These are phyloP conservation scores for Sclerodermus sp. DNA, from an alignment of 2,888 invertebrate genomes.

Conservation along the genomic window DNA sequence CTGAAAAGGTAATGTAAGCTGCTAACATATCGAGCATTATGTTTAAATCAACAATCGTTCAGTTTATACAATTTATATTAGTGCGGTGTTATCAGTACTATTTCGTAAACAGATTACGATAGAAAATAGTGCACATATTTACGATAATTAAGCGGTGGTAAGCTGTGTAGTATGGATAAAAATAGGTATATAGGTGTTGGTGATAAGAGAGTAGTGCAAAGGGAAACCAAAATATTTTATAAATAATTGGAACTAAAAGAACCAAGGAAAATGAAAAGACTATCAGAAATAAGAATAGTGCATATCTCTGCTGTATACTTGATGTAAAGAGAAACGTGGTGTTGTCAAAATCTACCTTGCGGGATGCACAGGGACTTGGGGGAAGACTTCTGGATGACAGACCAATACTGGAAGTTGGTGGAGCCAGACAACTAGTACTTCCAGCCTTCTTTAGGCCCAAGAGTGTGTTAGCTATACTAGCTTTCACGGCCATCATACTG, in stretches of 20 bases:
- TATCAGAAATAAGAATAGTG: neutral
- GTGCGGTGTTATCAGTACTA: too few relatives aligned
- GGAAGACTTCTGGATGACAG: constrained; percentile 56
- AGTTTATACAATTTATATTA: too few relatives aligned
- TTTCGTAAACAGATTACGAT: too few relatives aligned
- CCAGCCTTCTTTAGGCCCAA: constrained; percentile 70
- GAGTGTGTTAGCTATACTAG: constrained; percentile 57
- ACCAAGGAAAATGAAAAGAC: constrained; percentile 4
- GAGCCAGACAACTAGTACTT: constrained; percentile 70
- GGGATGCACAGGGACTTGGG: constrained; percentile 58
- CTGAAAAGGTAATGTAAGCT: too few relatives aligned
- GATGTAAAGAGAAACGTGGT: constrained; percentile 2
- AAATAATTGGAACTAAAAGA: neutral
- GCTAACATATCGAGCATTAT: too few relatives aligned
- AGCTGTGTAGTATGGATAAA: too few relatives aligned
- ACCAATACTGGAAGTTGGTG: constrained; percentile 61
- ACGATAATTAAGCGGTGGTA: too few relatives aligned
- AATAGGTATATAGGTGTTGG: too few relatives aligned
- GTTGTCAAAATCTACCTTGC: constrained; percentile 58
- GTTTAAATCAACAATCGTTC: too few relatives aligned
- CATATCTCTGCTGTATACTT: neutral
- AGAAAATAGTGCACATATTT: too few relatives aligned
- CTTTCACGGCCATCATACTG: constrained; percentile 56
- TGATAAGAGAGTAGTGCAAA: too few relatives aligned
- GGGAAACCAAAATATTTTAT: too few relatives aligned